Percentiles rank a stretch among this genome's conserved stretches.
These are phyloP conservation scores for Pogonognathellus flavescens DNA, from an alignment of 1,140 invertebrate genomes.

Conservation along the genomic window DNA sequence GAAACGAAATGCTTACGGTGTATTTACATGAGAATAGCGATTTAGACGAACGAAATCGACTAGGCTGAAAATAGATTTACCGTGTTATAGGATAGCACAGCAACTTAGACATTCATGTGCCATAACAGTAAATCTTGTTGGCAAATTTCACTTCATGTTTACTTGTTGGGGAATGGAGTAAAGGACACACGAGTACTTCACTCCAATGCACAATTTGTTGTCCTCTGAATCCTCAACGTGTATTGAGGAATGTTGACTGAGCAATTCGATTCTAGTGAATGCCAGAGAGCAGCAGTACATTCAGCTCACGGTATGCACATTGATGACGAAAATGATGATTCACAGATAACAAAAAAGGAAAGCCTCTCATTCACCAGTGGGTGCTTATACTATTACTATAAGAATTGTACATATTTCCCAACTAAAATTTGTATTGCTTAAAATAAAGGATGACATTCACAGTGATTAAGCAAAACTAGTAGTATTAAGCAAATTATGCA, in stretches of 20 bases:
- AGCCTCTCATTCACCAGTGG: no score
- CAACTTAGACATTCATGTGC: conserved; percentile 22
- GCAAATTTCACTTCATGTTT: conserved; percentile 31
- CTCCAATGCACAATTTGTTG: background rate
- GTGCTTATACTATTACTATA: no score
- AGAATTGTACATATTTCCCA: no score
- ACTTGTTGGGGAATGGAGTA: background rate
- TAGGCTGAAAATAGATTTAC: background rate
- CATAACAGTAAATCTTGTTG: conserved; percentile 42
- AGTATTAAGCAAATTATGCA: no score
- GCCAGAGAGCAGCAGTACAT: no score
- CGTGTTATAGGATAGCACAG: background rate
- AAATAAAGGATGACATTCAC: no score
- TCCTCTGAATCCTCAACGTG: background rate
- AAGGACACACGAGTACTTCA: background rate
- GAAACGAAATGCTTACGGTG: background rate
- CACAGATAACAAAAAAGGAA: no score
- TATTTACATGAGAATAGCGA: background rate
- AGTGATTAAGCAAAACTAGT: no score
- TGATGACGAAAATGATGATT: no score
- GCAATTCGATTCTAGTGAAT: background rate
- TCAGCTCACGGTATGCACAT: no score
- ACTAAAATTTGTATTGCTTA: no score
- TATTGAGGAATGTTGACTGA: background rate
- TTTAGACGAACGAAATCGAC: conserved; percentile 21